Evolutionary conservation across 1,140 invertebrate species (phyloP).

Genomic region (Drosophila watanabei): DNA sequence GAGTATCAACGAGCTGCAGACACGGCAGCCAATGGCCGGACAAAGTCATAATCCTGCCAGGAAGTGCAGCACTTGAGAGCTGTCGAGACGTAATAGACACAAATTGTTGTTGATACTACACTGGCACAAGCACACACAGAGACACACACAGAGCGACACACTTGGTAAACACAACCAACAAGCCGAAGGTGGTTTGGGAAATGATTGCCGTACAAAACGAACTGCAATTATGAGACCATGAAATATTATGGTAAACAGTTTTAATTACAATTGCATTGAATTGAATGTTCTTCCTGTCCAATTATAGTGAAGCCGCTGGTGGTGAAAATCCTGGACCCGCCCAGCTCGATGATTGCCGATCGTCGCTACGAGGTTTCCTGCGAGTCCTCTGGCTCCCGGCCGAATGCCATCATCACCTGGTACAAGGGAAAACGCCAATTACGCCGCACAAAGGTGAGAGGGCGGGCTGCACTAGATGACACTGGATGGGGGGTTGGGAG

Average conservation of each 20-base stretch:
- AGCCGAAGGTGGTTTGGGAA: constrained; percentile 22
- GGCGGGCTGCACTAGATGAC: neutral
- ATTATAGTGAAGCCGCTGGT: constrained; percentile 92
- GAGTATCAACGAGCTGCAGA: constrained; percentile 49
- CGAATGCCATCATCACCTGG: constrained; percentile 94
- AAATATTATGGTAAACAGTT: constrained; percentile 57
- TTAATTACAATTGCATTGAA: constrained; percentile 61
- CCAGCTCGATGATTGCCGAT: constrained; percentile 89
- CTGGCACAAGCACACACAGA: neutral
- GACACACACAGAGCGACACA: neutral
- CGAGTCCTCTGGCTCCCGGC: constrained; percentile 93
- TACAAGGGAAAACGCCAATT: constrained; percentile 93
- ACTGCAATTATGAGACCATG: constrained; percentile 55
- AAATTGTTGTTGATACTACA: constrained; percentile 66
- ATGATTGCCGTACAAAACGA: constrained; percentile 39
- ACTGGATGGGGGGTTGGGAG: neutral
- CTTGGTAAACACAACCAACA: constrained; percentile 20
- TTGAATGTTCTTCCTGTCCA: constrained; percentile 42
- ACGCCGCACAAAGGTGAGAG: constrained; percentile 90
- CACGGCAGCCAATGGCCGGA: constrained; percentile 41
- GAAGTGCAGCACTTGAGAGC: constrained; percentile 55
- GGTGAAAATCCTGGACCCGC: constrained; percentile 90
- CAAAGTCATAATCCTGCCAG: constrained; percentile 56
- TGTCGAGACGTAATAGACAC: constrained; percentile 61
- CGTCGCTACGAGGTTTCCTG: constrained; percentile 92